These are phyloP conservation scores for Galendromus occidentalis DNA, from an alignment of 1,140 invertebrate species.

Conservation along the genomic window DNA sequence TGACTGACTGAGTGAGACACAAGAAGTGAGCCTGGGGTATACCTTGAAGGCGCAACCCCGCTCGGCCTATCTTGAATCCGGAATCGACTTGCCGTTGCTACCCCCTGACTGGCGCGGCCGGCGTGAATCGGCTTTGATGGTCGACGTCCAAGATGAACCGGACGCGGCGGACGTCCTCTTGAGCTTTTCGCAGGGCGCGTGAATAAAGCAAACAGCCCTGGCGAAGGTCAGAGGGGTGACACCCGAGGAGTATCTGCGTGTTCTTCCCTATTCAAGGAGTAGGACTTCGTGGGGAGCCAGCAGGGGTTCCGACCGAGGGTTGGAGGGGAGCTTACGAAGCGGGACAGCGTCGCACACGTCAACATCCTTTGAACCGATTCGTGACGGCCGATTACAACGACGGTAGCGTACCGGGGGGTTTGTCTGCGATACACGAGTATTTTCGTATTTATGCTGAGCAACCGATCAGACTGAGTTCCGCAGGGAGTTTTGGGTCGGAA, in stretches of 20 bases:
- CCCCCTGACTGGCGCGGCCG: constrained; percentile 35
- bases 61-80: constrained; percentile 31
- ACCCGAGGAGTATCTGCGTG: not conserved
- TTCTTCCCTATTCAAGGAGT: not conserved
- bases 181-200: not conserved
- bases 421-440: no score
- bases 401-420: no score
- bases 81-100: constrained; percentile 33
- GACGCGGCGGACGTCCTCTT: not conserved
- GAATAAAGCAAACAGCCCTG: not conserved
- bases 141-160: not conserved
- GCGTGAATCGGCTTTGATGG: constrained; percentile 28
- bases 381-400: no score
- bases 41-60: constrained; percentile 33
- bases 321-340: not conserved
- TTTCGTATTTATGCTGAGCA: no score
- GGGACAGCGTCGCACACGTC: not conserved
- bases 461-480: no score
- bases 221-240: not conserved
- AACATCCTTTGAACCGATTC: not conserved
- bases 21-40: no score
- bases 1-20: no score
- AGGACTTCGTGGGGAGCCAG: not conserved
- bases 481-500: no score
- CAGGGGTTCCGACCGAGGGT: not conserved